phyloP scores from a whole-genome alignment of 2,113 vertebrate species.

The Otus sunia region DNA sequence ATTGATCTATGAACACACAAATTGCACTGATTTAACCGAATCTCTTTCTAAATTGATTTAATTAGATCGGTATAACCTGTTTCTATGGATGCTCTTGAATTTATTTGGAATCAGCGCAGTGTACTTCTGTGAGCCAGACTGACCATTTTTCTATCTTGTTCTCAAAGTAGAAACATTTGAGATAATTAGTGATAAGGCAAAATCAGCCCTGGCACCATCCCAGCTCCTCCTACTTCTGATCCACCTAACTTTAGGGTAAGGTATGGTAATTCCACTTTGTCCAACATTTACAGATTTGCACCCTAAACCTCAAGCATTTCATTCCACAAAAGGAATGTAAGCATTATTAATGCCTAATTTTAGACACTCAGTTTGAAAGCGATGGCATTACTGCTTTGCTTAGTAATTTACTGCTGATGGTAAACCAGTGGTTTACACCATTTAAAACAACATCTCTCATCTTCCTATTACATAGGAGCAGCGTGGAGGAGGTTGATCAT shows the following conservation, averaged over 20 bases:
- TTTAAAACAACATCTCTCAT: background rate
- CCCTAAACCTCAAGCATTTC: background rate
- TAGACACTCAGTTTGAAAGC: background rate
- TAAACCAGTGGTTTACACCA: background rate
- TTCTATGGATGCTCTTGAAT: constrained; percentile 30
- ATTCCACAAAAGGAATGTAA: background rate
- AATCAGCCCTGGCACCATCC: background rate
- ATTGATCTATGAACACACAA: constrained; percentile 50
- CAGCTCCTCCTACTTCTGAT: background rate
- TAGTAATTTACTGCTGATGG: background rate
- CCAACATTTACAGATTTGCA: background rate
- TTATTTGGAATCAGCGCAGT: constrained; percentile 15
- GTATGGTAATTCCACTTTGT: background rate
- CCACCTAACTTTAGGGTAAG: background rate
- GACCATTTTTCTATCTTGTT: constrained; percentile 4
- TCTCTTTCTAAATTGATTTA: constrained; percentile 60
- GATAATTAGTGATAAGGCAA: constrained; percentile 20
- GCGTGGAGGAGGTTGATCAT: background rate
- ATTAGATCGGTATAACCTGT: constrained; percentile 28
- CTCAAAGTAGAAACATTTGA: constrained; percentile 30
- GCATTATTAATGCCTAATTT: background rate
- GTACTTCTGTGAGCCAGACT: background rate
- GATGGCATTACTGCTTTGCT: background rate
- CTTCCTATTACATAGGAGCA: background rate
- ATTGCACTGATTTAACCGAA: constrained; percentile 40